Percentiles rank a stretch among this genome's conserved stretches.
Evolutionary conservation across 2,797 vertebrate species (phyloP).

Genomic region (Labeo calbasu): DNA sequence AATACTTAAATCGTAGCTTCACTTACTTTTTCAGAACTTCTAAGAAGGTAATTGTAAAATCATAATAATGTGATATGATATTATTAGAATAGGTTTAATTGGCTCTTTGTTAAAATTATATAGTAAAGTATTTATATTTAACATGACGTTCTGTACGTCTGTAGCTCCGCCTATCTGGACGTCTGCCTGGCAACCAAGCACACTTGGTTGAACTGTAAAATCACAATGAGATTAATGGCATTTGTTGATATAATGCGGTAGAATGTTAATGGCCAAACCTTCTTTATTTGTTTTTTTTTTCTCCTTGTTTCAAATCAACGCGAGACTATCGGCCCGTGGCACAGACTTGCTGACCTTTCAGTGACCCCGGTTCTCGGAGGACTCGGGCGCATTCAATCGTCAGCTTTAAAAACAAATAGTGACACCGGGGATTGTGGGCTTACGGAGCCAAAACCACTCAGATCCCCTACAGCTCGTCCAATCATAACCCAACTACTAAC

Average conservation of each 20-base stretch:
- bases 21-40: background rate
- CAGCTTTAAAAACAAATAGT: slow-evolving; percentile 66
- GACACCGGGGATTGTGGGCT: slow-evolving; percentile 53
- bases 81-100: background rate
- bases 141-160: background rate
- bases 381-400: slow-evolving; percentile 55
- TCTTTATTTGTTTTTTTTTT: background rate
- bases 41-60: background rate
- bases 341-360: slow-evolving; percentile 73
- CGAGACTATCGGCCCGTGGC: background rate
- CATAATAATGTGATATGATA: background rate
- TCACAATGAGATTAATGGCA: background rate
- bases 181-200: slow-evolving; percentile 43
- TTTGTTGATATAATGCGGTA: background rate
- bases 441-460: slow-evolving; percentile 9
- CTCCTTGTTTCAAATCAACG: background rate
- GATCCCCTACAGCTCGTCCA: background rate
- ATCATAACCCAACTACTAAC: background rate
- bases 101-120: background rate
- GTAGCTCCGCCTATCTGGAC: slow-evolving; percentile 41
- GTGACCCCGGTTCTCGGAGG: slow-evolving; percentile 72
- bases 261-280: background rate
- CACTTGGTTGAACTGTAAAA: background rate
- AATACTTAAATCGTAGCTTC: background rate
- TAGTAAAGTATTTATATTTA: background rate